Evolutionary conservation across 2,113 vertebrate genomes (phyloP), one percentile per base, ranked within the genome.

Genomic region (Coregonus clupeaformis): DNA sequence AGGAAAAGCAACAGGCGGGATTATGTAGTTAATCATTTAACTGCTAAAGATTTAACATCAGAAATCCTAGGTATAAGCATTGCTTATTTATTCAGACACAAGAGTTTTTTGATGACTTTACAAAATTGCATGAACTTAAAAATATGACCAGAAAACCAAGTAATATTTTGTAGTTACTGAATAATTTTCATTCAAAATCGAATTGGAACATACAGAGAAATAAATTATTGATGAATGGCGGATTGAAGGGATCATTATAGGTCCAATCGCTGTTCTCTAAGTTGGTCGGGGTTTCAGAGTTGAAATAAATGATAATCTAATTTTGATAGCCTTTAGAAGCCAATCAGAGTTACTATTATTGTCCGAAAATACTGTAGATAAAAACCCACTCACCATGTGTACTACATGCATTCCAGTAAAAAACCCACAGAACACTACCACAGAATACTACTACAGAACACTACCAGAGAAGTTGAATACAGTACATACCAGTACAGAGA

Each of bases 311-410:
- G n/a, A n/a, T n/a, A n/a, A n/a, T n/a, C 63, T 16, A 70, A 81
- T 83, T 79, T 45, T 77, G 36, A 42, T 42, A 42, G 36, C 36
- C 36, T 42, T 42, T 42, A 42, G 22, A 76, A 74, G 62, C 65
- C 73, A 55, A 29, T 75, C 45, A 24, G 36, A 81, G 7, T 42
- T 42, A 42, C 36, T 42, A 42, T 11, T 42, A 12, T 11, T 7
- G 36, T 42, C 36, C 2, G 11, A 12, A 52, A 22, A 66, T 16
- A 71, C 18, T 20, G 20, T 18, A 14, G 6, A 55, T 20, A 55
- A 6, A 55, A 20, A 20, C 16, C 36, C 36, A 42, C 36, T 42
- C 7, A 42, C 9, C 7, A 42, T 11, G 36, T 42, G 7, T 42
- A 42, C 36, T 42, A 42, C 9, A 42, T 42, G 1, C 9, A 42